Conservation (phyloP, 2,113 vertebrate species). For the Dicentrarchus labrax region DNA sequence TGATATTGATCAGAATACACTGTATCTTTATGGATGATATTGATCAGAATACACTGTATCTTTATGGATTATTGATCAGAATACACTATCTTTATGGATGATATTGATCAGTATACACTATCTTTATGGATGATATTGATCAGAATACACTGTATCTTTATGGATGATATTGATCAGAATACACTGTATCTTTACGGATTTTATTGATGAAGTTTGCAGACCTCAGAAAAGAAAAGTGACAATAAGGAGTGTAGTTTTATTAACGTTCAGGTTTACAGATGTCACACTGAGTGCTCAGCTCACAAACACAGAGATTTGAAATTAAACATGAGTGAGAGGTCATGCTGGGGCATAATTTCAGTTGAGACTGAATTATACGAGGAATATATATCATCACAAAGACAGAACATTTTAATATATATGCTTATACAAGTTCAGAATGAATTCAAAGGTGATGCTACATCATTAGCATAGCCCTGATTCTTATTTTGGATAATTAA, state of each 20-base stretch:
- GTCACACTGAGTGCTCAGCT: neutral
- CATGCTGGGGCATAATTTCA: slow-evolving; percentile 33
- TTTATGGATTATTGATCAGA: no score
- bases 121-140: no score
- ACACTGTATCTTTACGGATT: no score
- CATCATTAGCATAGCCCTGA: no score
- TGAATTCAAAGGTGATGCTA: slow-evolving; percentile 6
- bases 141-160: no score
- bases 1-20: no score
- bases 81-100: no score
- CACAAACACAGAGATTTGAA: slow-evolving; percentile 1
- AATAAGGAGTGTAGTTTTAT: slow-evolving; percentile 22
- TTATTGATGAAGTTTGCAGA: neutral
- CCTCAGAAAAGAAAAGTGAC: neutral
- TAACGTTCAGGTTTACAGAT: slow-evolving; percentile 12
- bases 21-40: no score
- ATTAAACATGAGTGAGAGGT: slow-evolving; percentile 30
- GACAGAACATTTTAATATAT: neutral
- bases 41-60: no score
- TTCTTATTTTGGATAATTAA: neutral
- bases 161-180: no score
- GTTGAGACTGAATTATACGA: neutral
- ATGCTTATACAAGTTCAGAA: neutral
- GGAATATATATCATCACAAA: neutral
- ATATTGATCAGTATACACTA: no score